Percentiles rank a stretch among this genome's conserved stretches.
These are phyloP conservation scores for Chromis chromis DNA, from an alignment of 2,797 vertebrate genomes.

Conservation along the genomic window DNA sequence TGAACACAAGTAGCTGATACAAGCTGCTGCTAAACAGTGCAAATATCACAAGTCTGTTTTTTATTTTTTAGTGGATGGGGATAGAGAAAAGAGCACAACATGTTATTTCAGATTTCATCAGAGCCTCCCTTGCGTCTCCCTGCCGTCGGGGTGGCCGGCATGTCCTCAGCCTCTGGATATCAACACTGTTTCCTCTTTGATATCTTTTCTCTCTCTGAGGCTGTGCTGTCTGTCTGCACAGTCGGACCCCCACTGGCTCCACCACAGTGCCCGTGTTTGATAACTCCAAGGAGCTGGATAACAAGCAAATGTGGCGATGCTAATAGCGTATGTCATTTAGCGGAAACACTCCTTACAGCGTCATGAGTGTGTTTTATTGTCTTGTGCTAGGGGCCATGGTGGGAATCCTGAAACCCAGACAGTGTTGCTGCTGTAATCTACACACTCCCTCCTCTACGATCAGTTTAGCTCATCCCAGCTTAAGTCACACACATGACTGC, in stretches of 20 bases:
- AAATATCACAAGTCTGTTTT: neutral
- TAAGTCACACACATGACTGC: neutral
- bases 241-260: slow-evolving; percentile 12
- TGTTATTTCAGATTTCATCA: slow-evolving; percentile 8
- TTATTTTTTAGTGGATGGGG: neutral
- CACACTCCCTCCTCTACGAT: neutral
- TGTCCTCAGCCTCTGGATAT: slow-evolving; percentile 30
- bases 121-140: neutral
- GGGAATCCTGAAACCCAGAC: neutral
- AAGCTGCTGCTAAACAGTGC: neutral
- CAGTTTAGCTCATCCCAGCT: neutral
- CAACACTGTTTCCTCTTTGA: slow-evolving; percentile 31
- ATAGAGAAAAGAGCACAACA: neutral
- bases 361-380: neutral
- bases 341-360: slow-evolving; percentile 33
- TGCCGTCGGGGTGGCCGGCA: neutral
- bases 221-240: slow-evolving; percentile 28
- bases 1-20: neutral
- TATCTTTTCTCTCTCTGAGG: slow-evolving; percentile 19
- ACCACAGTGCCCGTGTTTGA: slow-evolving; percentile 19
- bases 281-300: slow-evolving; percentile 30
- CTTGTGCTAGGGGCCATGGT: no score
- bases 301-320: slow-evolving; percentile 28
- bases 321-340: slow-evolving; percentile 24
- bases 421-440: slow-evolving; percentile 16